Base-by-base conservation (phyloP, 53 echinoderm and acorn worm species). In the Actinopyga echinites region DNA sequence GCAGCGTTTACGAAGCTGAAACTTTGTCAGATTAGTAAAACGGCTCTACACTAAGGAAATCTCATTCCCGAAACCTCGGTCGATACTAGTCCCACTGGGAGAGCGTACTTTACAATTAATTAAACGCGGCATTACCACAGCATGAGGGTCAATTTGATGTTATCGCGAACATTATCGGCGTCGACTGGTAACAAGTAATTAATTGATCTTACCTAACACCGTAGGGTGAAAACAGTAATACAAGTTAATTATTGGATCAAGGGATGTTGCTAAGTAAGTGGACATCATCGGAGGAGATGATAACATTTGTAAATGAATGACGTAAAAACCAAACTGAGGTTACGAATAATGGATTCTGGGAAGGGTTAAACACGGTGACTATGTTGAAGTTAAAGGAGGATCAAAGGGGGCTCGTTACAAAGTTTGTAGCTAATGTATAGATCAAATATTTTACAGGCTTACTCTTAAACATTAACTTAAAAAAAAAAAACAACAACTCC, bases 21-120 rank as follows among this genome's bases (percentile, higher is more conserved):
- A 49, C 15, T 49, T 49, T 49, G 49, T 49, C 49, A 15, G 13
- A 15, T 49, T 49, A 49, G 13, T 13, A 49, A 49, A 49, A 49
- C 49, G 49, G 17, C 17, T 49, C 49, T 0, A 49, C 49, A 49
- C 49, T 17, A 17, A 49, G 17, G 49, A 49, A 17, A 49, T 13
- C 13, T 49, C 49, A 49, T 49, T 49, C 49, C 23, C 1, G 63
- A 31, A 15, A 30, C 40, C 69, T 40, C 69, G 69, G 69, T 69
- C 69, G 69, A 69, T 69, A 40, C 44, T 44, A 69, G 69, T 69
- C 69, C 69, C 69, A 35, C 69, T 69, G 69, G 69, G 69, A 69
- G 69, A 69, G 69, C n/a, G 44, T 44, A 40, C 42, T 69, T 69
- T 69, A 33, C 69, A 69, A 69, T 69, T 69, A 69, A 69, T 69